Base-by-base conservation (phyloP, 2,113 vertebrate species). In the Microcebus lehilahytsara region DNA sequence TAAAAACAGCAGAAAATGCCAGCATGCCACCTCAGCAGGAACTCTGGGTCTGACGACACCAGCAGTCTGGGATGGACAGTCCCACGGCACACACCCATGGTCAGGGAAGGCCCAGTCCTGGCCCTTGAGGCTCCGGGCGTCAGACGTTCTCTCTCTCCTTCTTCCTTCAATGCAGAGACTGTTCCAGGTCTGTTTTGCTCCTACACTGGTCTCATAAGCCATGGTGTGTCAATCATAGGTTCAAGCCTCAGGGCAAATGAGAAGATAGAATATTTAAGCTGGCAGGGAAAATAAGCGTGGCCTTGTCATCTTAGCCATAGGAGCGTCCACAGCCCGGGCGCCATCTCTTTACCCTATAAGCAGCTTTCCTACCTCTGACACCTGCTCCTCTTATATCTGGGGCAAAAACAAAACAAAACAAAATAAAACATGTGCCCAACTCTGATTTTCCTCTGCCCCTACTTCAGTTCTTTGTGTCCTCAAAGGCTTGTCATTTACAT, bases 1-100 rank as follows among this genome's bases (percentile, higher is more conserved):
- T 94, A 72, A 93, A 94, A 97, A 46, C 90, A 84, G 91, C n/a
- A n/a, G 72, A 93, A 81, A 79, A 60, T 3, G 23, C 37, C 72
- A 53, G 6, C 9, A 25, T 6, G 16, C 9, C 9, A 23, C 51
- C 81, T 32, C 20, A 32, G n/a, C 0, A 49, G 71, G 27, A n/a
- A 40, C 5, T 69, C 7, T 2, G 49, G 56, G 51, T 40, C 77
- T 27, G 58, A 32, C 2, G 14, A 58, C 0, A 0, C 13, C 6
- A 37, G 8, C 51, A 37, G 89, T 5, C 4, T 0, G 2, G 51
- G 32, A 10, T n/a, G 69, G 23, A 19, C 4, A 5, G 32, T 0
- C 9, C 20, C 49, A 49, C 14, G 22, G 40, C 27, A 77, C 30
- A n/a, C 85, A 4, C 23, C 27, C 11, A 3, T 1, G 6, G 32